These are phyloP conservation scores for Acrossocheilus wenchowensis DNA, from an alignment of 2,797 vertebrate species.

Conservation along the genomic window DNA sequence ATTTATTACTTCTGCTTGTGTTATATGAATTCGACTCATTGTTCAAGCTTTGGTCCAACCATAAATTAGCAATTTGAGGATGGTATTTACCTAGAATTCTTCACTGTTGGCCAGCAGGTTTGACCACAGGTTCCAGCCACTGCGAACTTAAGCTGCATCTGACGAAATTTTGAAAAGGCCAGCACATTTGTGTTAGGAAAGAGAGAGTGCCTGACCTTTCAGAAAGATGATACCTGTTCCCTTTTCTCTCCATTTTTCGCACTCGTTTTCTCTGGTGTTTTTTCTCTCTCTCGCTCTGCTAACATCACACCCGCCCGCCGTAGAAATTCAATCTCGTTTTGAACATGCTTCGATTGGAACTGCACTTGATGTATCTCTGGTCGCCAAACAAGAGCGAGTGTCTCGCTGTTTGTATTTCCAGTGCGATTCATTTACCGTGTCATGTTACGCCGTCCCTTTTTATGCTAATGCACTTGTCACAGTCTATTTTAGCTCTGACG, in stretches of 20 bases:
- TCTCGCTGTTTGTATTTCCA: constrained; percentile 60
- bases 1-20: background rate
- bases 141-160: constrained; percentile 44
- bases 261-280: constrained; percentile 40
- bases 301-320: constrained; percentile 19
- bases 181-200: constrained; percentile 58
- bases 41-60: background rate
- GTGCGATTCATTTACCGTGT: constrained; percentile 61
- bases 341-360: constrained; percentile 46
- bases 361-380: constrained; percentile 54
- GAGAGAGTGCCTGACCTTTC: constrained; percentile 61
- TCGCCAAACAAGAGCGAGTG: constrained; percentile 55
- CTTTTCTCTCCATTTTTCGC: constrained; percentile 50
- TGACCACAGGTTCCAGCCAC: background rate
- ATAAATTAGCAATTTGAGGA: background rate
- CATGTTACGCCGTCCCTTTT: constrained; percentile 55
- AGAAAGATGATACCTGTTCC: constrained; percentile 63
- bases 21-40: background rate
- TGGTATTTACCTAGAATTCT: constrained; percentile 22
- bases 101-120: constrained; percentile 37
- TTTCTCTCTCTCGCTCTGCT: constrained; percentile 19
- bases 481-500: constrained; percentile 61
- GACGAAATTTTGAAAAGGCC: constrained; percentile 61
- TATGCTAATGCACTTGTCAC: constrained; percentile 63
- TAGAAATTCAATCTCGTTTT: constrained; percentile 58